These are phyloP conservation scores for Sula dactylatra DNA, from an alignment of 2,113 vertebrate species.

Conservation along the genomic window DNA sequence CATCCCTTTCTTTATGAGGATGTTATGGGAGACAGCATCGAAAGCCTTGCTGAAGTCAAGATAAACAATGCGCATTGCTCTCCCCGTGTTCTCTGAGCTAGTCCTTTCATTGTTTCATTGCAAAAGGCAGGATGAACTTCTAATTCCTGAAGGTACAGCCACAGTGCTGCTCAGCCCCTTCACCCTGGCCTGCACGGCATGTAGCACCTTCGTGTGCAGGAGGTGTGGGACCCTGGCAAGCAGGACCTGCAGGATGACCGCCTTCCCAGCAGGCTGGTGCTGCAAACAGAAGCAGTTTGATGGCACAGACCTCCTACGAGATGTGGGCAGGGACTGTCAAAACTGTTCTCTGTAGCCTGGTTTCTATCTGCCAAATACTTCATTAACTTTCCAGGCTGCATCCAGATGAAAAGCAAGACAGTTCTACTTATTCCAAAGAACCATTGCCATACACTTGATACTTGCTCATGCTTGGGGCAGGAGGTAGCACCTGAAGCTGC, in stretches of 20 bases:
- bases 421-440: not conserved
- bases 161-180: accelerated
- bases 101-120: not conserved
- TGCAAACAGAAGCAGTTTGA: not conserved
- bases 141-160: not conserved
- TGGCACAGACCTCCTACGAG: not conserved
- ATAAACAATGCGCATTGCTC: not conserved
- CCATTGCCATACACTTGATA: not conserved
- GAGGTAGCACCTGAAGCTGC: not conserved
- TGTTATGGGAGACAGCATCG: accelerated
- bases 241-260: not conserved
- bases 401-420: not conserved
- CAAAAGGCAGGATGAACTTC: not conserved
- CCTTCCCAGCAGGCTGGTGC: not conserved
- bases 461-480: not conserved
- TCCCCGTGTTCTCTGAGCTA: not conserved
- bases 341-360: not conserved
- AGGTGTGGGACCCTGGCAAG: accelerated
- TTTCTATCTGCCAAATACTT: not conserved
- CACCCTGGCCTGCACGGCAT: not conserved
- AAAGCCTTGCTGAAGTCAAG: not conserved
- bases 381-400: not conserved
- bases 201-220: not conserved
- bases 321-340: not conserved
- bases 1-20: not conserved